Evolutionary conservation across 2,888 invertebrate species (phyloP).

Genomic region (Heteropelma amictum): DNA sequence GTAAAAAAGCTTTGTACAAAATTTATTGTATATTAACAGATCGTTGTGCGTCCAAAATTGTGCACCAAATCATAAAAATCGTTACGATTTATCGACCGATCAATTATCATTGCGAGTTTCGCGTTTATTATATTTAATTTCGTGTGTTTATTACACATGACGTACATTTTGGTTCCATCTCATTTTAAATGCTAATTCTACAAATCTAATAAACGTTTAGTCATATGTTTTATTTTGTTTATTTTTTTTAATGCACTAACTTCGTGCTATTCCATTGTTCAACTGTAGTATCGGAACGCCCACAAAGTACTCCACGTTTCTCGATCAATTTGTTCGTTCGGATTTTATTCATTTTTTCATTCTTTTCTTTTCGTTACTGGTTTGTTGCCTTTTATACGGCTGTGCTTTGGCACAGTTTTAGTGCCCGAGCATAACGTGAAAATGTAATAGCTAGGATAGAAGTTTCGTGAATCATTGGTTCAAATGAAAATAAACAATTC

Average conservation of each 20-base stretch:
- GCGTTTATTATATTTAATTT: neutral
- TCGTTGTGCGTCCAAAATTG: neutral
- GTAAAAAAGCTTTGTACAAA: conserved; percentile 49
- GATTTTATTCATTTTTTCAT: neutral
- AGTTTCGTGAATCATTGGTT: neutral
- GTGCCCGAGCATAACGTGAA: conserved; percentile 29
- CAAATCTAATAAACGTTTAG: conserved; percentile 36
- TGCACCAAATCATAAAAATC: conserved; percentile 12
- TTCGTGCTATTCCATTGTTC: conserved; percentile 3
- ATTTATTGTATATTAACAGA: conserved; percentile 25
- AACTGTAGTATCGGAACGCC: conserved; percentile 48
- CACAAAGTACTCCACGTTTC: conserved; percentile 32
- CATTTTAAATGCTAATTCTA: conserved; percentile 37
- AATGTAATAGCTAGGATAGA: neutral
- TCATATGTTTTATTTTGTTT: conserved; percentile 17
- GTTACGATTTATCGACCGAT: neutral
- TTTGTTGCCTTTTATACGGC: conserved; percentile 29
- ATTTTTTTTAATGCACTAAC: conserved; percentile 28
- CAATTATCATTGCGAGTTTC: conserved; percentile 2
- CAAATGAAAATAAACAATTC: neutral
- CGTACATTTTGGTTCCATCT: conserved; percentile 46
- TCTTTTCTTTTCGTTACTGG: conserved; percentile 12
- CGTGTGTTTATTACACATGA: neutral
- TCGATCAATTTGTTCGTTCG: conserved; percentile 8
- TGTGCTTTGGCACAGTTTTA: conserved; percentile 62